Evolutionary conservation across 1,140 invertebrate genomes (phyloP), one percentile per base, ranked within the genome.

Genomic region (Triops longicaudatus): DNA sequence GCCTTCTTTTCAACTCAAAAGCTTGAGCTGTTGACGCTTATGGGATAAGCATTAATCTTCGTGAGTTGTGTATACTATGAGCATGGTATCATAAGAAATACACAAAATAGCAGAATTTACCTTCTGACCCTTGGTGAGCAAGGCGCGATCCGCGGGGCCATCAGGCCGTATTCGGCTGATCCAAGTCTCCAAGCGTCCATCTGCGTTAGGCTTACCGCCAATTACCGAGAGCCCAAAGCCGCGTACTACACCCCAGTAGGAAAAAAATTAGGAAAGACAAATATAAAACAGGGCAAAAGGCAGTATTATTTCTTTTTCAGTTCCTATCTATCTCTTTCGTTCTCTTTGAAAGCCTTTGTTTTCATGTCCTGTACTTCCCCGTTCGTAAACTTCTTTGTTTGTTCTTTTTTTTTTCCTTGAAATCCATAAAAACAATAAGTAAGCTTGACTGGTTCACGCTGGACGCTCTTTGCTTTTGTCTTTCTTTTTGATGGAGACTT

Each of bases 161-260:
- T 93, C 93, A 1, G 92, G 92, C 27, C 95, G 91, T 0, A 93
- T 95, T 90, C 93, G 95, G 12, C 95, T 93, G 80, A 97, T 93
- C 82, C 93, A 93, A 73, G 95, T 94, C 81, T 94, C 93, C 73
- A 96, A 88, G 26, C 90, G 88, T 6, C 93, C 93, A 83, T 94
- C 93, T 4, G 89, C 85, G 26, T 90, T 91, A 5, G 90, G 89
- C 83, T 96, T 96, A 22, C 95, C 95, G 6, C 94, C 95, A 5
- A 96, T 93, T 3, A 98, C 92, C 78, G 94, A 88, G 92, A 98
- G 94, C 2, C 95, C 95, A 82, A 97, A 95, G 77, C 94, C 94
- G 22, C 74, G 50, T 1, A 63, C 50, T 63, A 6, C 6, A n/a
- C 17, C 22, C n/a, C 14, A 63, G 22, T 0, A 63, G 22, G 50